Evolutionary conservation across 2,888 invertebrate genomes (phyloP), one percentile per base, ranked within the genome.

Genomic region (Trachelus iudaicus): DNA sequence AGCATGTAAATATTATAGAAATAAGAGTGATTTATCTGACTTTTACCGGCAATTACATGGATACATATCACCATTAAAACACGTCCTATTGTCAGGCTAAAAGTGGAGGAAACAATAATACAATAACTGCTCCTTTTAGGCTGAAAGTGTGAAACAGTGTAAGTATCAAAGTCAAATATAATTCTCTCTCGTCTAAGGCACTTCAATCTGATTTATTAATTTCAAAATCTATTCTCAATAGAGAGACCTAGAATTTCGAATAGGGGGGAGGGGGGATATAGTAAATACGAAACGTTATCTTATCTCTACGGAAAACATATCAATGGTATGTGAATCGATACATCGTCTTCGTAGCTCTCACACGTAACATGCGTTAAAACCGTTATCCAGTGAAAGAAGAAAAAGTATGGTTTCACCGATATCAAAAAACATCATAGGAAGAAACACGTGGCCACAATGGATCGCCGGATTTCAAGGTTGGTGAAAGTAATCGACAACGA

Each of bases 381-480:
- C 15, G 15, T 40, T 4, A 2, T 15, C 40, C 15, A 40, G 40
- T 40, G 40, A 15, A 40, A 4, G 15, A 40, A 40, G 4, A 40
- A 40, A 40, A 15, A 15, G 15, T 6, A 40, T 40, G 40, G 40
- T 40, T 6, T 1, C 15, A 6, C 15, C 1, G 15, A 40, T 40
- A 40, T 1, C 40, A 15, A 40, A 40, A 6, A 15, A 15, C 15
- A 15, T 40, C 40, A 40, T 40, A 76, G 73, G 35, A 76, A 77
- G 68, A 74, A 71, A 40, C 31, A 76, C 78, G n/a, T 83, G 83
- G 83, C 81, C 81, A n/a, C 83, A 83, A 81, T 83, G 80, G 77
- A n/a, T 83, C 15, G 81, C 81, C 9, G 81, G 77, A 69, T 33
- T 81, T 34, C 77, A 75, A 74, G 80, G 82, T 83, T 31, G 75